phyloP scores from a whole-genome alignment of 2,888 invertebrate genomes.

The Hydriomena furcata region DNA sequence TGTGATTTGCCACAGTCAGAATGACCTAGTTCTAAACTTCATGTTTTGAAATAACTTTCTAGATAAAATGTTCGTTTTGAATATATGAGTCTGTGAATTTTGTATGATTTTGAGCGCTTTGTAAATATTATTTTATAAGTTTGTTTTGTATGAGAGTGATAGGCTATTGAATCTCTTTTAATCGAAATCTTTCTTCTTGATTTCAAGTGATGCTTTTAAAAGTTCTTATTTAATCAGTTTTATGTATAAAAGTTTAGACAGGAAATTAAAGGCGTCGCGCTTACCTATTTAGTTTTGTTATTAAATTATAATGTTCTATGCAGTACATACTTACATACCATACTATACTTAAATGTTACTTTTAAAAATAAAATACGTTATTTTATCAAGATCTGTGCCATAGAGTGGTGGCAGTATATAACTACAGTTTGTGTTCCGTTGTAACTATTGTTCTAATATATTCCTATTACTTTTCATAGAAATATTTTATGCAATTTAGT shows the following conservation, averaged over 20 bases:
- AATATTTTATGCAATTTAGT: slow-evolving; percentile 45
- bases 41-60: slow-evolving; percentile 56
- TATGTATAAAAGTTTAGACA: slow-evolving; percentile 21
- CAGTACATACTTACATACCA: slow-evolving; percentile 52
- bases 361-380: slow-evolving; percentile 39
- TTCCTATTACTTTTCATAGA: slow-evolving; percentile 75
- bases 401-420: slow-evolving; percentile 75
- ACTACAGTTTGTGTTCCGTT: slow-evolving; percentile 63
- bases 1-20: slow-evolving; percentile 71
- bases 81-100: slow-evolving; percentile 60
- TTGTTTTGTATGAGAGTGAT: slow-evolving; percentile 74
- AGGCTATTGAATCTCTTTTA: slow-evolving; percentile 79
- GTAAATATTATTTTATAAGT: slow-evolving; percentile 80
- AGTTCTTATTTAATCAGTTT: slow-evolving; percentile 23
- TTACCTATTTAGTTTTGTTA: slow-evolving; percentile 27
- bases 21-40: slow-evolving; percentile 64
- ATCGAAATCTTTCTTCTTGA: slow-evolving; percentile 55
- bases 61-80: slow-evolving; percentile 54
- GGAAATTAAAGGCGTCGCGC: slow-evolving; percentile 26
- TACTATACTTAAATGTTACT: slow-evolving; percentile 47
- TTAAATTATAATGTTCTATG: slow-evolving; percentile 42
- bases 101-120: slow-evolving; percentile 78
- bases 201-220: slow-evolving; percentile 49
- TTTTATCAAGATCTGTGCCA: slow-evolving; percentile 79
- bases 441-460: slow-evolving; percentile 68